phyloP scores from a whole-genome alignment of 2,113 vertebrate genomes.

The Hydropotes inermis region DNA sequence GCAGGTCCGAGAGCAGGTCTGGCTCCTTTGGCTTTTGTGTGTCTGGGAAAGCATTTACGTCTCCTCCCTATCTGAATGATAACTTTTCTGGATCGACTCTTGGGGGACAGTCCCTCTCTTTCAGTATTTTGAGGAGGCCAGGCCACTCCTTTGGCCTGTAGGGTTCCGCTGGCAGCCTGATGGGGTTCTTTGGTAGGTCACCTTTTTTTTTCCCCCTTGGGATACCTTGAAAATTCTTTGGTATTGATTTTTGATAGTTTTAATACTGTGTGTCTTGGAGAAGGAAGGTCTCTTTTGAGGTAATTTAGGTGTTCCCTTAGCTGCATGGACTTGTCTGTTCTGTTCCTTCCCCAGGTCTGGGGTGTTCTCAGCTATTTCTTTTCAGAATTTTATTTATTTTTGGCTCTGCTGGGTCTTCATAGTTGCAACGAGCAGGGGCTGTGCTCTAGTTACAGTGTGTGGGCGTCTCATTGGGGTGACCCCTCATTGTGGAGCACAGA shows the following conservation, averaged over 20 bases:
- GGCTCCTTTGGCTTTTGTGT: neutral
- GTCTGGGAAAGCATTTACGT: neutral
- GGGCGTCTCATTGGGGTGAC: neutral
- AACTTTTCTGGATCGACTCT: neutral
- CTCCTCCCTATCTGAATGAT: neutral
- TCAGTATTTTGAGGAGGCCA: neutral
- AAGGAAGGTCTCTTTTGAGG: neutral
- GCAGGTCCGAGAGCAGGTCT: neutral
- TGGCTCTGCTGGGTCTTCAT: neutral
- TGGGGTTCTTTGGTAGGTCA: neutral
- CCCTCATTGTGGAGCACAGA: neutral
- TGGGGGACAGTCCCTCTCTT: neutral
- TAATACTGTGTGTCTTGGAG: neutral
- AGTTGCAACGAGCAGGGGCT: neutral
- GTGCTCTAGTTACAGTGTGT: accelerated
- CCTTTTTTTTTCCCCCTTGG: neutral
- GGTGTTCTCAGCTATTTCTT: neutral
- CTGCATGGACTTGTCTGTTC: neutral
- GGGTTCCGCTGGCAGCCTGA: neutral
- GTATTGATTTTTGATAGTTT: neutral
- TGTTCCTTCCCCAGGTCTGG: neutral
- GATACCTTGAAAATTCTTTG: neutral
- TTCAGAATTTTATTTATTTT: neutral
- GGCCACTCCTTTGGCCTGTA: neutral
- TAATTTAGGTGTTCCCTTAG: neutral